A percentile compares a stretch with the other conserved stretches of the same genome.
Conservation (phyloP, 2,797 vertebrate genomes). For the Labeo calbasu region DNA sequence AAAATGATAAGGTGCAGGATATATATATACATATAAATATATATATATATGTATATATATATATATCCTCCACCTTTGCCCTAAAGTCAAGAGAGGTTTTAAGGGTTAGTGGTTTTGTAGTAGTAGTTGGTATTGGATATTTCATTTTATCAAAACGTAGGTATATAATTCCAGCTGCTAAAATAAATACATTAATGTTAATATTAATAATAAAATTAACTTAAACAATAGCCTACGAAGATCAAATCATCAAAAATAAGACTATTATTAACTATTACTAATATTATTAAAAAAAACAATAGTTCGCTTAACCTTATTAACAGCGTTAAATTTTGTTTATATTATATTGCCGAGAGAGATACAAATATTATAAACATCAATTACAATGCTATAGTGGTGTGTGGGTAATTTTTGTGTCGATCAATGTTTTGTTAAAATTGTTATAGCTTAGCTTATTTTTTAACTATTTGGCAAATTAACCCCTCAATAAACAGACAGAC, state of each 20-base stretch:
- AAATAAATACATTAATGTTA: not conserved
- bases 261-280: no score
- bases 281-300: not conserved
- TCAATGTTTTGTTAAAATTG: not conserved
- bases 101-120: not conserved
- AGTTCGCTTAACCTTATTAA: not conserved
- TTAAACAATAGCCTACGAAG: constrained; percentile 27
- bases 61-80: constrained; percentile 68
- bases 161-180: not conserved
- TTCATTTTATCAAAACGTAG: not conserved
- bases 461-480: constrained; percentile 2
- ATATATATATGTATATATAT: no score
- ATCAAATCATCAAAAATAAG: not conserved
- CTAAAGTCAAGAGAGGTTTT: constrained; percentile 67
- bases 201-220: not conserved
- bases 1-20: no score
- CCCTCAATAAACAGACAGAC: not conserved
- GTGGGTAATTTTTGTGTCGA: not conserved
- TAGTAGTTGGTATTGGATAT: not conserved
- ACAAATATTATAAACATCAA: not conserved
- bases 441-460: not conserved
- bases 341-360: not conserved
- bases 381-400: not conserved
- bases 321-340: no score
- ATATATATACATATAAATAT: not conserved